Evolutionary conservation across 2,113 vertebrate genomes (phyloP), one percentile per base, ranked within the genome.

Genomic region (Bucco capensis): DNA sequence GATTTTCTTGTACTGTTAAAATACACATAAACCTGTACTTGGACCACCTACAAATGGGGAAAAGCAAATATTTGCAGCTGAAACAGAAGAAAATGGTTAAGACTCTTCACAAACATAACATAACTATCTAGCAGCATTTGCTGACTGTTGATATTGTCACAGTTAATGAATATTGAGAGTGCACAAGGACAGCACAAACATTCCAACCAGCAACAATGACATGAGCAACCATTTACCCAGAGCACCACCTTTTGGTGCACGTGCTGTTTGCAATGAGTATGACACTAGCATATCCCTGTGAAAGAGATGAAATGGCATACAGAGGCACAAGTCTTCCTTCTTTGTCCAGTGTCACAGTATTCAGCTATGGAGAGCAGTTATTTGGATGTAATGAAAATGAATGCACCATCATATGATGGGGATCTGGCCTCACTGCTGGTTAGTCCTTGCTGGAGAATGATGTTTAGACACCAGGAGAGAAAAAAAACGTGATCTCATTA

Each of bases 211-310:
- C 12, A 53, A 5, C 33, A 25, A 12, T 1, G 33, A 7, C 17
- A 13, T 8, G 12, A 80, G 1, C 2, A 69, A 37, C 22, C 31
- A 27, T 19, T 74, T 78, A 81, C 19, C 27, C 86, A 75, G 89
- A 88, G 57, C 83, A 92, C 24, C 51, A 74, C 53, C 65, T 92
- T 78, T 94, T 57, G 57, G 65, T 65, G 53, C 38, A 75, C 89
- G 69, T 71, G 22, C 70, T 78, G 12, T 61, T 75, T 86, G 53
- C 57, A 75, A 42, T 35, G 31, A 51, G 10, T n/a, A 4, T 2
- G 0, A 10, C 21, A 15, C 30, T 4, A 21, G 19, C 0, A 0
- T 30, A 7, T 8, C 17, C 33, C 14, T 5, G 5, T 8, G 30
- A 37, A 30, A 49, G 23, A 53, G 33, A 25, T 5, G 2, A 30